A percentile compares a stretch with the other conserved stretches of the same genome.
Evolutionary conservation across 2,797 vertebrate genomes (phyloP).

Genomic region (Cephalopachus bancanus): DNA sequence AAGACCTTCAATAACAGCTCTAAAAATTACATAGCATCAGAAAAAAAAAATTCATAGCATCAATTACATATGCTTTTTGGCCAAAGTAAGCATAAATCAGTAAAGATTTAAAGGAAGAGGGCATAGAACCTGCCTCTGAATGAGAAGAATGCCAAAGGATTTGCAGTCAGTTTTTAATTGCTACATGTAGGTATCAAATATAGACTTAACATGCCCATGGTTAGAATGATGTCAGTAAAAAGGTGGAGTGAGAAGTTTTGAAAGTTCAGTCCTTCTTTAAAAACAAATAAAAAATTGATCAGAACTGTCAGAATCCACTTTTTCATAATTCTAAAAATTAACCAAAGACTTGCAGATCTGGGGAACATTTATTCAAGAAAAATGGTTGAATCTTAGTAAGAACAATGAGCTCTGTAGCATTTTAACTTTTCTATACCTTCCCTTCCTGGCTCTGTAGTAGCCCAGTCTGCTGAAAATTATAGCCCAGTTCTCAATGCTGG

Average conservation of each 20-base stretch:
- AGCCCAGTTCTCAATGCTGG: not conserved
- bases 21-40: not conserved
- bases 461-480: not conserved
- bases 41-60: not conserved
- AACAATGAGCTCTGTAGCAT: not conserved
- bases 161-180: not conserved
- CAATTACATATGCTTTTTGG: not conserved
- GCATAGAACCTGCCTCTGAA: not conserved
- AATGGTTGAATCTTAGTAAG: not conserved
- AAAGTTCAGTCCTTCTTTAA: not conserved
- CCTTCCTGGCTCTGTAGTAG: not conserved
- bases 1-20: not conserved
- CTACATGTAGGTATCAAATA: not conserved
- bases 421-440: not conserved
- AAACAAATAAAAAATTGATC: not conserved
- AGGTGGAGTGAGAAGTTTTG: constrained; percentile 24
- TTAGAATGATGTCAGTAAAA: not conserved
- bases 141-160: not conserved
- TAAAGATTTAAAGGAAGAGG: not conserved
- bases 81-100: not conserved
- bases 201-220: not conserved
- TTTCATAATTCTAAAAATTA: constrained; percentile 10
- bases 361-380: not conserved
- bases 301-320: not conserved
- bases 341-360: not conserved